Base-by-base conservation (phyloP, 2,113 vertebrate genomes). In the Hylia prasina region DNA sequence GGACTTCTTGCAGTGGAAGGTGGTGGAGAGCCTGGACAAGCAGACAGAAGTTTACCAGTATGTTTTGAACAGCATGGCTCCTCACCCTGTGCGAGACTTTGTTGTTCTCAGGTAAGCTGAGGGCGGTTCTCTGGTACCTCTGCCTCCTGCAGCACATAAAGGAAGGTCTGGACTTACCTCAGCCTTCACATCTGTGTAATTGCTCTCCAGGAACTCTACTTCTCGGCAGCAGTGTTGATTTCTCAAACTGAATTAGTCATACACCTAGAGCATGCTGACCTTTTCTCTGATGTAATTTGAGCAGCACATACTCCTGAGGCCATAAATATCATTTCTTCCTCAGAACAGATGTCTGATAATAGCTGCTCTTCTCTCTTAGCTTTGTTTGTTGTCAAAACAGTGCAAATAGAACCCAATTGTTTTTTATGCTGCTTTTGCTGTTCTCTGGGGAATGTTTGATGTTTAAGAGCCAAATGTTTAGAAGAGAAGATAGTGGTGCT, bases 11-110 rank as follows among this genome's bases (percentile, higher is more conserved):
- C 99, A 99, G 94, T 99, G 99, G 99, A 99, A 99, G 97, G 97
- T 99, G n/a, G 98, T 98, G 7, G 99, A 99, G 91, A 98, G 97
- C 4, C 94, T 99, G 90, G 99, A 99, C 98, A 98, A 98, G 92
- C 99, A 99, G 89, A 99, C 99, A 0, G 99, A 99, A 90, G 96
- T 99, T 94, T 99, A 99, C 92, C 99, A 99, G 94, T 99, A 99
- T 9, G 98, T 99, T 89, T 90, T 99, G 92, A 99, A 98, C 93
- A 98, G 98, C 93, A 99, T 99, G 99, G 98, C 99, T 35, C 99
- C 99, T 16, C 99, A 99, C 81, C 99, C 99, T 0, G 97, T 99
- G 97, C 98, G 99, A 85, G 99, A 99, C 96, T 99, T 99, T 73
- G 98, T 99, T 6, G 98, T 99, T 68, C 98, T 99, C 89, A 99